Percentiles rank a stretch among this genome's conserved stretches.
phyloP scores from a whole-genome alignment of 2,797 vertebrate species.

The Pangasius larnaudii region DNA sequence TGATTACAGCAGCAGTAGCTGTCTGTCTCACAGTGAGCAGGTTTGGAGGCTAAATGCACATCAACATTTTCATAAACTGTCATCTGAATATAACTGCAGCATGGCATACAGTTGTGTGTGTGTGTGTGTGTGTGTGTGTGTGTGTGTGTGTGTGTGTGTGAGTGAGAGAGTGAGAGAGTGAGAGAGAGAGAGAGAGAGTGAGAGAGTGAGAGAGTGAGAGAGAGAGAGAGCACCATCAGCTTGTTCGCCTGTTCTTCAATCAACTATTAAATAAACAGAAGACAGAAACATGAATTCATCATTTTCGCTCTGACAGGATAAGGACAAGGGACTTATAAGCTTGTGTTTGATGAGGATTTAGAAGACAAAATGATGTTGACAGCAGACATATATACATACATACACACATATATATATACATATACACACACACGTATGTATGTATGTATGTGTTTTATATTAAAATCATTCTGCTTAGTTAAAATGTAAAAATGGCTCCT shows the following conservation, averaged over 20 bases:
- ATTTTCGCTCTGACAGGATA: slow-evolving; percentile 7
- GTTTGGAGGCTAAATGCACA: slow-evolving; percentile 16
- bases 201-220: too few relatives aligned
- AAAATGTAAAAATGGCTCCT: neutral
- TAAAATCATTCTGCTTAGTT: neutral
- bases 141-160: slow-evolving; percentile 1
- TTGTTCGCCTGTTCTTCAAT: slow-evolving; percentile 13
- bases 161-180: neutral
- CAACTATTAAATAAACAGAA: slow-evolving; percentile 28
- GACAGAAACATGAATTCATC: slow-evolving; percentile 31
- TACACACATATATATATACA: too few relatives aligned
- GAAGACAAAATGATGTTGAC: neutral
- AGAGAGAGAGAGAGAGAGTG: neutral
- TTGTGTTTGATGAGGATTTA: slow-evolving; percentile 10
- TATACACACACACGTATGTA: too few relatives aligned
- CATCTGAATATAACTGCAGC: neutral
- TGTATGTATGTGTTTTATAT: too few relatives aligned
- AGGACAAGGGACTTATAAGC: slow-evolving; percentile 13
- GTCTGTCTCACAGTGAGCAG: neutral
- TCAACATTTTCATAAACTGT: slow-evolving; percentile 6
- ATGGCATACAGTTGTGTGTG: slow-evolving; percentile 3
- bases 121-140: neutral
- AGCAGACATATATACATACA: too few relatives aligned
- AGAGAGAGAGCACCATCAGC: neutral
- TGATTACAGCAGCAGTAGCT: slow-evolving; percentile 1